Conservation (phyloP, 1,140 invertebrate genomes). For the Saxidomus purpurata region DNA sequence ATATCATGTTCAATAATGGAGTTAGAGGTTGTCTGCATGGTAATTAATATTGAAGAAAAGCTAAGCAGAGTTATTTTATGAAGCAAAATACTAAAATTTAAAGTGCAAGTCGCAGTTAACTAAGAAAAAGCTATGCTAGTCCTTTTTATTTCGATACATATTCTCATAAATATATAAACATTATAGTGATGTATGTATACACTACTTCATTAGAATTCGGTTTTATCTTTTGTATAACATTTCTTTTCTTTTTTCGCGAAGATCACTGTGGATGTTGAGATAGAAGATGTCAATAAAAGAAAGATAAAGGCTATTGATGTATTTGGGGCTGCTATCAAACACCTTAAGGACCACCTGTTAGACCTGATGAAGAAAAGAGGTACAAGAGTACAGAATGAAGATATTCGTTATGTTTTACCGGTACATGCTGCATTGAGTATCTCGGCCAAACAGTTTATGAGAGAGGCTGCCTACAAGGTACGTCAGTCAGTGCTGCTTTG, state of each 20-base stretch:
- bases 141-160: too few species aligned
- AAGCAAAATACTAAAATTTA: too few species aligned
- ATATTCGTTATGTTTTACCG: conserved; percentile 53
- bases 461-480: conserved; percentile 42
- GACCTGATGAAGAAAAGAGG: conserved; percentile 23
- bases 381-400: conserved; percentile 7
- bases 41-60: too few species aligned
- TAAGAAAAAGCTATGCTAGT: too few species aligned
- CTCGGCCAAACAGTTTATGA: conserved; percentile 54
- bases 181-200: too few species aligned
- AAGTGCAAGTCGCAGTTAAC: too few species aligned
- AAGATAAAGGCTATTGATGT: conserved; percentile 29
- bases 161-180: too few species aligned
- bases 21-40: too few species aligned
- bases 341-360: conserved; percentile 33
- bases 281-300: conserved; percentile 19
- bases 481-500: not conserved
- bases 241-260: not conserved
- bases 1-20: too few species aligned
- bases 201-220: too few species aligned
- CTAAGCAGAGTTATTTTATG: too few species aligned
- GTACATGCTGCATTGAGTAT: conserved; percentile 14
- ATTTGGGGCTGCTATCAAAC: conserved; percentile 15
- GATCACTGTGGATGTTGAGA: conserved; percentile 25
- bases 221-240: not conserved